These are phyloP conservation scores for Nasalis larvatus DNA, from an alignment of 2,113 vertebrate genomes.

Conservation along the genomic window DNA sequence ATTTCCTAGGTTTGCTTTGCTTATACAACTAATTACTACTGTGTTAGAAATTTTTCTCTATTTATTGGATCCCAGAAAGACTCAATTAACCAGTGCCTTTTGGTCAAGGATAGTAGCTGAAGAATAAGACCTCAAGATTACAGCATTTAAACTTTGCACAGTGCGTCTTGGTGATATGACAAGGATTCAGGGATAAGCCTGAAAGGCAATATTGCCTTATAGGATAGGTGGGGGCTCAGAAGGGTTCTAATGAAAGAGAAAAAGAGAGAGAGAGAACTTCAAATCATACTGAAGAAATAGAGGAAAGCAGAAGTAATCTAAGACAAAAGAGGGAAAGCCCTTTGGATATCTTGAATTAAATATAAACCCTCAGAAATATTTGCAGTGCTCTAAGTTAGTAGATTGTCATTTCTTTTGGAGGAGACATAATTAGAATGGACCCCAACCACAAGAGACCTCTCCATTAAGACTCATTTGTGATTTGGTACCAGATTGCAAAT, in stretches of 20 bases:
- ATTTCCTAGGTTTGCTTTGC: conserved; percentile 77
- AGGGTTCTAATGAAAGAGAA: not conserved
- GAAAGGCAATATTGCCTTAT: too few relatives aligned
- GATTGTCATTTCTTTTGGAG: not conserved
- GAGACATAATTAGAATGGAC: not conserved
- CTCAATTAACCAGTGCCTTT: not conserved
- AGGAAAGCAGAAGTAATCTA: not conserved
- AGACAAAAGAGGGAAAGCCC: not conserved
- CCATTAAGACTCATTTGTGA: not conserved
- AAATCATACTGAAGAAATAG: conserved; percentile 15
- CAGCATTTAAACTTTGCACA: not conserved
- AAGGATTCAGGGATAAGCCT: not conserved
- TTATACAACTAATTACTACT: conserved; percentile 80
- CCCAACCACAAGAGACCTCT: not conserved
- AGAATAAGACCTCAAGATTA: not conserved
- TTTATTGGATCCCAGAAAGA: conserved; percentile 67
- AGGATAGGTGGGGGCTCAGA: not conserved
- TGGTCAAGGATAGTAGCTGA: not conserved
- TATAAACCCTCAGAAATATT: not conserved
- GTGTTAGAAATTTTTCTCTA: conserved; percentile 44
- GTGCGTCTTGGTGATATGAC: not conserved
- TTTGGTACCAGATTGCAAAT: not conserved
- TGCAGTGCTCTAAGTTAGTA: not conserved
- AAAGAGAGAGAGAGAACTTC: not conserved
- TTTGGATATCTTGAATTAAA: not conserved